phyloP scores from a whole-genome alignment of 1,140 invertebrate species.

The Drosophila triauraria region DNA sequence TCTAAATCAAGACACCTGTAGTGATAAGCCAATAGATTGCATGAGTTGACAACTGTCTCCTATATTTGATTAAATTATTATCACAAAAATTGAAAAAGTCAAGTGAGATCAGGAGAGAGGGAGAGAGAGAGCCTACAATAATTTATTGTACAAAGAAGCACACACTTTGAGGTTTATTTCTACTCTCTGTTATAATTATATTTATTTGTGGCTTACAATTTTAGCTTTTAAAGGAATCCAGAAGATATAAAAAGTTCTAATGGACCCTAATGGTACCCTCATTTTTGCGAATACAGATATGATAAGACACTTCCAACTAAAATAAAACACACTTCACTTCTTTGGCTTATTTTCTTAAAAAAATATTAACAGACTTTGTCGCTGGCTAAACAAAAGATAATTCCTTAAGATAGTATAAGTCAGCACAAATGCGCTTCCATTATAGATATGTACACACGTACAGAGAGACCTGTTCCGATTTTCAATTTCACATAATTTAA shows the following conservation, averaged over 20 bases:
- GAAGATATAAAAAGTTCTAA: no score
- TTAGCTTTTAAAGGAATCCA: background rate
- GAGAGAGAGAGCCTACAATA: background rate
- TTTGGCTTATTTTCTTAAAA: background rate
- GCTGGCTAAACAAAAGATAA: conserved; percentile 65
- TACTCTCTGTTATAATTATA: background rate
- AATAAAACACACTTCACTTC: no score
- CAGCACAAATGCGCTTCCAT: background rate
- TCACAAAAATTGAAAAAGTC: conserved; percentile 5
- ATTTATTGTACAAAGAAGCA: background rate
- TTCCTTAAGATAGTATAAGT: conserved; percentile 53
- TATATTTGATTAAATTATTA: conserved; percentile 29
- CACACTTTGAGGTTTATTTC: background rate
- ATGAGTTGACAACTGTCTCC: conserved; percentile 9
- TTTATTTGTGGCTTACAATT: conserved; percentile 27
- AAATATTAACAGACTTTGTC: conserved; percentile 6
- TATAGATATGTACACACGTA: conserved; percentile 6
- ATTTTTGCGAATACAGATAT: background rate
- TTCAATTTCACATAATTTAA: background rate
- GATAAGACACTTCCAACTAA: background rate
- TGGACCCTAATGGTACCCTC: background rate
- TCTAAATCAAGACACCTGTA: conserved; percentile 26
- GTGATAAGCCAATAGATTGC: conserved; percentile 31
- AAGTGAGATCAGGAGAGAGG: background rate
- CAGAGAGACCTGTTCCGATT: background rate